These are phyloP conservation scores for Drosophila robusta DNA, from an alignment of 2,888 invertebrate genomes.

Conservation along the genomic window DNA sequence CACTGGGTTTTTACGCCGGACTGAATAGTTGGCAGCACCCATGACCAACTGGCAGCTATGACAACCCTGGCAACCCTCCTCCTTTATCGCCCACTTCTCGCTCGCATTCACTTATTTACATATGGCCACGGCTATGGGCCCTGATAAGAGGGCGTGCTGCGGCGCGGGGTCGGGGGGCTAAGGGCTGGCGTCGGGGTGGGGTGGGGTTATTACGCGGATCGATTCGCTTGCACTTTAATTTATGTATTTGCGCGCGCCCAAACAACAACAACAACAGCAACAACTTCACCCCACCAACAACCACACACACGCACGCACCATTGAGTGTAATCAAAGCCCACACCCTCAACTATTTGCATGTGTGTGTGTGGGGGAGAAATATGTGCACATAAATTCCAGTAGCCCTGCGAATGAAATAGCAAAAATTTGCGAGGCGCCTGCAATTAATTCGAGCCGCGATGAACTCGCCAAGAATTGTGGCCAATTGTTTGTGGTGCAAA, in stretches of 20 bases:
- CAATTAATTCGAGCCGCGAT: conserved; percentile 66
- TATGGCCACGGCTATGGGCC: conserved; percentile 39
- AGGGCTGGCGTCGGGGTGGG: neutral
- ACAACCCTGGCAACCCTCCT: conserved; percentile 34
- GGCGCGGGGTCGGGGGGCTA: neutral
- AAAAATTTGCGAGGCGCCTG: conserved; percentile 45
- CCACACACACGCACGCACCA: conserved; percentile 18
- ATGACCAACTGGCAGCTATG: conserved; percentile 59
- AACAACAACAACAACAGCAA: conserved; percentile 36
- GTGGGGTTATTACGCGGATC: conserved; percentile 30
- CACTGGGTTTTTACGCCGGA: conserved; percentile 26
- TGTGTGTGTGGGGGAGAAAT: conserved; percentile 36
- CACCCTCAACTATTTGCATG: conserved; percentile 49
- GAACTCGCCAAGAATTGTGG: conserved; percentile 45
- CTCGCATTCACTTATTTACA: conserved; percentile 50
- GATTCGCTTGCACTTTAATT: conserved; percentile 72
- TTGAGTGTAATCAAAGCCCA: conserved; percentile 42
- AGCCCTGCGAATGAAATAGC: conserved; percentile 34
- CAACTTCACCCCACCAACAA: conserved; percentile 31
- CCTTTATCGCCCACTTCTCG: neutral
- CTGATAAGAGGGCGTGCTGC: conserved; percentile 41
- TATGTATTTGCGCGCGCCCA: conserved; percentile 63
- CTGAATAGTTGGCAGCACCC: conserved; percentile 31
- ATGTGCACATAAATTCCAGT: conserved; percentile 80
- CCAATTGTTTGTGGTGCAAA: conserved; percentile 19